phyloP scores from a whole-genome alignment of 1,140 invertebrate genomes.

The Alviniconcha marisindica region DNA sequence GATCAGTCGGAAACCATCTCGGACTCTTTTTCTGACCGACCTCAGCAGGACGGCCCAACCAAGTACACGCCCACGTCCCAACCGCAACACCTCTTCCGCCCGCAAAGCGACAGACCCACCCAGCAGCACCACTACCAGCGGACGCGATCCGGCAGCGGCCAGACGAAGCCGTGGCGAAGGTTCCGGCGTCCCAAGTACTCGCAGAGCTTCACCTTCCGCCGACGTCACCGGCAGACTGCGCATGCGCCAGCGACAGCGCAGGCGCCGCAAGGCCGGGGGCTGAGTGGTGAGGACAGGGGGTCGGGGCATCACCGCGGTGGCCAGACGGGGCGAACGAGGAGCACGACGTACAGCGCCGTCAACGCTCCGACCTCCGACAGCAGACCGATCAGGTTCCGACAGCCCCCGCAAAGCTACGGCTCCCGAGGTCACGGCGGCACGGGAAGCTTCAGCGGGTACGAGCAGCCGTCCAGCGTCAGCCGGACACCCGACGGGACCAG shows the following conservation, averaged over 20 bases:
- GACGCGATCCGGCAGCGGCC: neutral
- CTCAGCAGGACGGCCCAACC: neutral
- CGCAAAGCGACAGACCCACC: neutral
- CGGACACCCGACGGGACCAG: neutral
- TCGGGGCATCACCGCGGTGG: neutral
- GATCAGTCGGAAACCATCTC: too few relatives aligned
- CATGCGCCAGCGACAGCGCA: neutral
- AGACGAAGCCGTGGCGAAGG: neutral
- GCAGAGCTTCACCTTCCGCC: conserved; percentile 49
- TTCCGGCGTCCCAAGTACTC: conserved; percentile 44
- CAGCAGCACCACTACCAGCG: neutral
- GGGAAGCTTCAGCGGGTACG: neutral
- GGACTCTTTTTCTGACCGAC: too few relatives aligned
- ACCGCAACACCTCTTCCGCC: conserved; percentile 8
- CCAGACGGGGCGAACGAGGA: neutral
- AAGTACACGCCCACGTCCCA: neutral
- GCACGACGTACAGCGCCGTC: too few relatives aligned
- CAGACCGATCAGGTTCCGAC: conserved; percentile 5
- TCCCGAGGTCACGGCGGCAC: neutral
- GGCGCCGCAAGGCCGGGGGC: neutral
- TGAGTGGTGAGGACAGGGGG: neutral
- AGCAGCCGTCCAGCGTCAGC: neutral
- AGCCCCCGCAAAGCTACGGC: neutral
- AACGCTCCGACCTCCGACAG: neutral
- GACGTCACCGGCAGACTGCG: conserved; percentile 9